A percentile compares a stretch with the other conserved stretches of the same genome.
These are phyloP conservation scores for Diarsia dahlii DNA, from an alignment of 2,888 invertebrate species.

Conservation along the genomic window DNA sequence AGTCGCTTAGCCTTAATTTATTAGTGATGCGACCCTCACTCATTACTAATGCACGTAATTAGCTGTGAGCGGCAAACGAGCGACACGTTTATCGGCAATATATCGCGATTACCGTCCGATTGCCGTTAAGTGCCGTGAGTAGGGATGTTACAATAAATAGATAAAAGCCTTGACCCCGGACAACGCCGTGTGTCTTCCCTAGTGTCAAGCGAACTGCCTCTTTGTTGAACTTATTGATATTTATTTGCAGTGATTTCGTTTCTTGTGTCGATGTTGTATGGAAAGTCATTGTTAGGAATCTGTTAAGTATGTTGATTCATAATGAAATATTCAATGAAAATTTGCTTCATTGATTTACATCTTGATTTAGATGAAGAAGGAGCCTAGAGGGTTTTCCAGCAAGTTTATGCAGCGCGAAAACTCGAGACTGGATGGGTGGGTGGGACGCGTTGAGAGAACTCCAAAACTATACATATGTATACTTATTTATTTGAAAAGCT, in stretches of 20 bases:
- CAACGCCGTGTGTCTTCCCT: conserved; percentile 81
- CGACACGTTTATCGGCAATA: conserved; percentile 83
- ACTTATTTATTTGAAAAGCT: not conserved
- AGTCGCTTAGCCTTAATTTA: conserved; percentile 30
- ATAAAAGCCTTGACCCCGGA: conserved; percentile 79
- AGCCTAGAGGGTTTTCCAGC: not conserved
- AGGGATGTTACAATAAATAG: conserved; percentile 75
- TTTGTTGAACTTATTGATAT: conserved; percentile 65
- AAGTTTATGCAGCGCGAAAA: not conserved
- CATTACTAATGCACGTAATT: conserved; percentile 89
- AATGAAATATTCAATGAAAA: not conserved
- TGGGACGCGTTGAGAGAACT: not conserved
- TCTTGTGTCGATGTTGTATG: conserved; percentile 22
- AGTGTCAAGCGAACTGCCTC: conserved; percentile 77
- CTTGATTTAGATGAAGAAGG: not conserved
- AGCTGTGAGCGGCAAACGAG: conserved; percentile 82
- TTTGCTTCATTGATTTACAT: not conserved
- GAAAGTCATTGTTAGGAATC: not conserved
- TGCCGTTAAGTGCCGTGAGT: conserved; percentile 83
- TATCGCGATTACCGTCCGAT: conserved; percentile 85
- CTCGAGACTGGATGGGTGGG: not conserved
- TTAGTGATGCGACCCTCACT: conserved; percentile 70
- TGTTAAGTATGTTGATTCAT: conserved; percentile 7
- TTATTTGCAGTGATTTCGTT: conserved; percentile 67
- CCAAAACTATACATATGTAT: not conserved